Evolutionary conservation across 2,888 invertebrate genomes (phyloP).

Genomic region (Alentia gelatinosa): DNA sequence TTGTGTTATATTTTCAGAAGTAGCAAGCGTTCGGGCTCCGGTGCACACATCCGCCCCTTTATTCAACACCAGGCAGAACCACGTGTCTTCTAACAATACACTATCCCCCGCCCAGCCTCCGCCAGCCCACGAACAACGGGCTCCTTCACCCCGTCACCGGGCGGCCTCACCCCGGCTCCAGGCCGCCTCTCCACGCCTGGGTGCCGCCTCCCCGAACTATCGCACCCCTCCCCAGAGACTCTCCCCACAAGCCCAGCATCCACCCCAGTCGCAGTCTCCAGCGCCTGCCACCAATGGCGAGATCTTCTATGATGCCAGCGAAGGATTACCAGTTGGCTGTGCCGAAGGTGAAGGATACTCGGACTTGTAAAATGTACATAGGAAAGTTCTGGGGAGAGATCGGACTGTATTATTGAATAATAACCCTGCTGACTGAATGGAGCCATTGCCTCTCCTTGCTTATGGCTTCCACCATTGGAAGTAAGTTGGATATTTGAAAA

Average conservation of each 20-base stretch:
- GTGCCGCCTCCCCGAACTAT: background rate
- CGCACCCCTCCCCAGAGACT: background rate
- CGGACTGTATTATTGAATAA: too few relatives aligned
- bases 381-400: too few relatives aligned
- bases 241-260: background rate
- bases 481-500: too few relatives aligned
- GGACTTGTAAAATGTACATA: conserved; percentile 10
- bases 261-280: background rate
- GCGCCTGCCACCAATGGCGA: background rate
- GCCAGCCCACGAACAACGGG: background rate
- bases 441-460: too few relatives aligned
- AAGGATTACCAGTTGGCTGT: background rate
- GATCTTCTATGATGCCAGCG: conserved; percentile 1
- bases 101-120: background rate
- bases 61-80: background rate
- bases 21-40: too few relatives aligned
- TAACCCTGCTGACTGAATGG: too few relatives aligned
- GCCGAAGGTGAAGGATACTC: background rate
- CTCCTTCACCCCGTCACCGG: background rate
- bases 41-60: background rate
- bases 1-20: too few relatives aligned
- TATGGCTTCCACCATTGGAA: too few relatives aligned
- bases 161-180: background rate
- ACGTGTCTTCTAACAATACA: background rate
- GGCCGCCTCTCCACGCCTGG: background rate